These are phyloP conservation scores for Phaetusa simplex DNA, from an alignment of 2,113 vertebrate species.

Conservation along the genomic window DNA sequence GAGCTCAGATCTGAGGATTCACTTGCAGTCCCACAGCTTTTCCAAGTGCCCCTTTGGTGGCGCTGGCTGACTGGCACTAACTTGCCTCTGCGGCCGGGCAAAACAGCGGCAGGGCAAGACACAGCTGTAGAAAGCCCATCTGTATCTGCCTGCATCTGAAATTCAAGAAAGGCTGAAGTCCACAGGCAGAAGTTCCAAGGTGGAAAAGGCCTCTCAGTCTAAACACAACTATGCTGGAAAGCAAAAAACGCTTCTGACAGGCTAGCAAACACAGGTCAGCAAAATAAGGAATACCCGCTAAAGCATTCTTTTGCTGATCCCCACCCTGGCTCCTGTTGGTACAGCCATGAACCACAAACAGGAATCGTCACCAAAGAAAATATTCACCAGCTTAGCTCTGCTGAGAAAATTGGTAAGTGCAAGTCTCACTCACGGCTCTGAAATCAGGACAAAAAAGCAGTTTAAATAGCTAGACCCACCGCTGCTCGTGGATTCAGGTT, in stretches of 20 bases:
- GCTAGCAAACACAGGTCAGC: not conserved
- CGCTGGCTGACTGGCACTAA: not conserved
- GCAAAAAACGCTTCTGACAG: not conserved
- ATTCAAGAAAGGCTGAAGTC: not conserved
- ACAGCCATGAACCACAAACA: not conserved
- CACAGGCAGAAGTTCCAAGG: not conserved
- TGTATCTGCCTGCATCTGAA: not conserved
- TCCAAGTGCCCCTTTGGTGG: not conserved
- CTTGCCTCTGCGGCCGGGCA: not conserved
- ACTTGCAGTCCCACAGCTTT: not conserved
- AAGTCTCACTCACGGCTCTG: not conserved
- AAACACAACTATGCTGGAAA: not conserved
- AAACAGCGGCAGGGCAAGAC: not conserved
- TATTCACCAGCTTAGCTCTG: not conserved
- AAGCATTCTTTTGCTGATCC: not conserved
- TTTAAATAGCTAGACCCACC: not conserved
- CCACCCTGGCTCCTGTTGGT: not conserved
- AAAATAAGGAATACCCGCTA: not conserved
- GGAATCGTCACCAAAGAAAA: not conserved
- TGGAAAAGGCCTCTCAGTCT: not conserved
- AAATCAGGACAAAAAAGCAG: not conserved
- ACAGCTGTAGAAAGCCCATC: not conserved
- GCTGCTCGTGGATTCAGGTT: not conserved
- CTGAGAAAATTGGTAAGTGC: not conserved
- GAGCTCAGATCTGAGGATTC: not conserved